Conservation (phyloP, 2,113 vertebrate genomes). For the Trichomycterus rosablanca region DNA sequence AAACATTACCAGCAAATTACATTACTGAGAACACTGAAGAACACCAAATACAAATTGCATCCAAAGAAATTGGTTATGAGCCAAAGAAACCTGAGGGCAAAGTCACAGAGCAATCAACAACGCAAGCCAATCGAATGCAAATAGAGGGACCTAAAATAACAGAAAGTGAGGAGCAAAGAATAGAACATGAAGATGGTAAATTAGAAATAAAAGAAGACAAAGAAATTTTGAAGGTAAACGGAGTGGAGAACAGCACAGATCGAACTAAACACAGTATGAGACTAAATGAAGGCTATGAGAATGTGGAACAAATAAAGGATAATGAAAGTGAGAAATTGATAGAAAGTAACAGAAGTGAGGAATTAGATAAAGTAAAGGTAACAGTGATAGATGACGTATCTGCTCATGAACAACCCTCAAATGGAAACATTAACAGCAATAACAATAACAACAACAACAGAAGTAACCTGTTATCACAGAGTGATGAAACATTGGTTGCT, state of each 20-base stretch:
- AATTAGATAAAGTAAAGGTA: slow-evolving; percentile 51
- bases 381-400: slow-evolving; percentile 55
- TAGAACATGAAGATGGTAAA: slow-evolving; percentile 36
- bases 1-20: slow-evolving; percentile 44
- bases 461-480: slow-evolving; percentile 32
- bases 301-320: slow-evolving; percentile 47
- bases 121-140: slow-evolving; percentile 19
- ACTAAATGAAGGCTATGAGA: slow-evolving; percentile 48
- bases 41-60: slow-evolving; percentile 42
- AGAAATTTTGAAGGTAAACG: slow-evolving; percentile 26
- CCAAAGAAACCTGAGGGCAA: slow-evolving; percentile 13
- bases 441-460: slow-evolving; percentile 74
- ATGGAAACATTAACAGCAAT: slow-evolving; percentile 65
- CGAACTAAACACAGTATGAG: slow-evolving; percentile 40
- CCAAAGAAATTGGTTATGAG: slow-evolving; percentile 44
- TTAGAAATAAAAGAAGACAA: slow-evolving; percentile 35
- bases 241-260: slow-evolving; percentile 13
- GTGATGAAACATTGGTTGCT: slow-evolving; percentile 27
- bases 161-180: slow-evolving; percentile 38
- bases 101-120: background rate
- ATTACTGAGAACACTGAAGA: slow-evolving; percentile 44
- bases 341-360: slow-evolving; percentile 31
- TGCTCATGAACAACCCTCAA: slow-evolving; percentile 22
- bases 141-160: slow-evolving; percentile 21
- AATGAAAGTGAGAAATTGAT: slow-evolving; percentile 38